Percentiles rank a stretch among this genome's conserved stretches.
Conservation (phyloP, 1,140 invertebrate species). For the Leptinotarsa defecta region DNA sequence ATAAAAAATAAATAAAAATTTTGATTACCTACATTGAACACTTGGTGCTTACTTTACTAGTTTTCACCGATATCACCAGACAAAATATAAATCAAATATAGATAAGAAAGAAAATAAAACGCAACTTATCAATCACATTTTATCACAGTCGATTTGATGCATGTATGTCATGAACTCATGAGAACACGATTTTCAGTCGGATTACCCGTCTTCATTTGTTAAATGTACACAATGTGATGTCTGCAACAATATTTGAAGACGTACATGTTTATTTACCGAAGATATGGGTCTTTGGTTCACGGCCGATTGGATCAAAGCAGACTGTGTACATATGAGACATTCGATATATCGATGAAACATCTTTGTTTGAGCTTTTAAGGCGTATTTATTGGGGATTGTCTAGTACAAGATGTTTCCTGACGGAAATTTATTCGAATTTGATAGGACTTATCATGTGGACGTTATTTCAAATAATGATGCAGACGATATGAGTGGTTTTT, state of each 20-base stretch:
- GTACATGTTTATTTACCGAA: neutral
- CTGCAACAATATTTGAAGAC: constrained; percentile 1
- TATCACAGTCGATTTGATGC: neutral
- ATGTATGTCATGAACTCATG: neutral
- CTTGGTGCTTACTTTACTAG: neutral
- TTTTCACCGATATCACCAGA: neutral
- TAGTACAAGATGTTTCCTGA: neutral
- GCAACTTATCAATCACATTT: neutral
- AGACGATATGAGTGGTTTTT: too few species aligned
- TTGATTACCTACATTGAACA: neutral
- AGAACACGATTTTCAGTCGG: neutral
- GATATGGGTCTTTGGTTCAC: constrained; percentile 8
- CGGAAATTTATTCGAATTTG: too few species aligned
- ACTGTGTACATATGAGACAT: constrained; percentile 1
- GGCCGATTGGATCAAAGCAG: neutral
- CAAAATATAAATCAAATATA: neutral
- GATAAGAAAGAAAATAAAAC: neutral
- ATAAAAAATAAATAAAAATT: neutral
- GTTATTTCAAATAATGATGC: too few species aligned
- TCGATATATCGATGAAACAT: neutral
- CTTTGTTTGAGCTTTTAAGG: neutral
- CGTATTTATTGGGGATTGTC: neutral
- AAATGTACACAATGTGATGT: neutral
- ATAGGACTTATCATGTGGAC: too few species aligned
- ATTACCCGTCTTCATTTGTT: constrained; percentile 2